Evolutionary conservation across 2,797 vertebrate species (phyloP), one percentile per base, ranked within the genome.

Genomic region (Benthosema pterotum): DNA sequence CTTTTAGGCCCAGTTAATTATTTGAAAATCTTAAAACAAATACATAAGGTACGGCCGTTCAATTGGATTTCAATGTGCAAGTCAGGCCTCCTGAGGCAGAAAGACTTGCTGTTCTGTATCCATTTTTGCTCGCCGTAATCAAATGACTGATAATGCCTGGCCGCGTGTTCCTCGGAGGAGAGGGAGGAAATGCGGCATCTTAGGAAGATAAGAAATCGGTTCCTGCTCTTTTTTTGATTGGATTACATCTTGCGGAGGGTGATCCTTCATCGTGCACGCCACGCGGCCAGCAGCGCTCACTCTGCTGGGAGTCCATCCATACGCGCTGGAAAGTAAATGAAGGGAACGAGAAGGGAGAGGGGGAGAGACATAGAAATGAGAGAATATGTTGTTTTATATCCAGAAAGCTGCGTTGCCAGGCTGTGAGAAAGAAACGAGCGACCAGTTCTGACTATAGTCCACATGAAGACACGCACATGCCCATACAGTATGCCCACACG

Each of bases 151-250:
- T 91, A 91, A 90, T 91, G 83, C 80, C 46, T 81, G 76, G 76
- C 84, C 82, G 82, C 79, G 75, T 89, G 83, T 88, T 90, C 85
- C 78, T 79, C 67, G 75, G 86, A 87, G 88, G 74, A 84, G 87
- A 55, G 72, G 72, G 88, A 84, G 89, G 84, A 92, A 91, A 90
- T 89, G 88, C 81, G 77, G 86, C 86, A 90, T 91, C 89, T 92
- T 88, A 85, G 80, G 86, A 85, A 93, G 91, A 93, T 93, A 93
- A 93, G 90, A 82, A 91, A 93, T 92, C 91, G 83, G 90, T 89
- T 92, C 90, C 91, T 93, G 89, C 81, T 88, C 32, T 84, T 50
- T 80, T 87, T 91, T 87, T 90, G 78, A 93, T 93, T 91, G 83
- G 88, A 93, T 94, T 93, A 94, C 76, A 88, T 85, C 69, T 25